A percentile compares a stretch with the other conserved stretches of the same genome.
Evolutionary conservation across 2,113 vertebrate genomes (phyloP).

Genomic region (Ranitomeya imitator): DNA sequence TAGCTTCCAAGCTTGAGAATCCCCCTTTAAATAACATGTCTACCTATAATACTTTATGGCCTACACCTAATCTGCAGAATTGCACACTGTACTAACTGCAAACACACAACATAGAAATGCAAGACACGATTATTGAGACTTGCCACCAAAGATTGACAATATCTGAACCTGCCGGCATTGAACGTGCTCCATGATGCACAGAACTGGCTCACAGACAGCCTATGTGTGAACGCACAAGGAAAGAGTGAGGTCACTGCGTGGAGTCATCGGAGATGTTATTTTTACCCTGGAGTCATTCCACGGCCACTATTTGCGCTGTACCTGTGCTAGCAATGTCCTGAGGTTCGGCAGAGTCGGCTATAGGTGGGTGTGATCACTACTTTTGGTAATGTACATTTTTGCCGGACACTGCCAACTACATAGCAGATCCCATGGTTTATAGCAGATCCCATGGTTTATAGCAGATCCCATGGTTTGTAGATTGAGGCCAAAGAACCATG

Average conservation of each 20-base stretch:
- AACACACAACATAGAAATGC: background rate
- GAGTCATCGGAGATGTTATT: constrained; percentile 29
- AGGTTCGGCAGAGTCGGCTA: constrained; percentile 33
- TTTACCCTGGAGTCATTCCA: constrained; percentile 38
- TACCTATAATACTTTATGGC: too few relatives aligned
- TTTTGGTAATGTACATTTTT: constrained; percentile 22
- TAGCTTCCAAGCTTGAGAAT: too few relatives aligned
- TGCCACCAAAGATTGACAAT: too few relatives aligned
- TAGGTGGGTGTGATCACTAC: constrained; percentile 22
- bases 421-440: background rate
- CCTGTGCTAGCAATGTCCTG: constrained; percentile 56
- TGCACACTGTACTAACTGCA: background rate
- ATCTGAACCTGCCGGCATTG: background rate
- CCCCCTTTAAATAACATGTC: too few relatives aligned
- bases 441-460: background rate
- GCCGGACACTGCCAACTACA: constrained; percentile 1
- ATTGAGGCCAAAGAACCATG: background rate
- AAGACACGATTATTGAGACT: background rate
- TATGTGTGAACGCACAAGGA: constrained; percentile 37
- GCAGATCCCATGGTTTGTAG: background rate
- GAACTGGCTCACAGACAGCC: background rate
- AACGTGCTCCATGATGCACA: background rate
- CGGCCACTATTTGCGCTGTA: constrained; percentile 8
- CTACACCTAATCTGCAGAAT: background rate
- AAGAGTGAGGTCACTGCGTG: constrained; percentile 39